These are phyloP conservation scores for Poeciliopsis turrubarensis DNA, from an alignment of 2,113 vertebrate species.

Conservation along the genomic window DNA sequence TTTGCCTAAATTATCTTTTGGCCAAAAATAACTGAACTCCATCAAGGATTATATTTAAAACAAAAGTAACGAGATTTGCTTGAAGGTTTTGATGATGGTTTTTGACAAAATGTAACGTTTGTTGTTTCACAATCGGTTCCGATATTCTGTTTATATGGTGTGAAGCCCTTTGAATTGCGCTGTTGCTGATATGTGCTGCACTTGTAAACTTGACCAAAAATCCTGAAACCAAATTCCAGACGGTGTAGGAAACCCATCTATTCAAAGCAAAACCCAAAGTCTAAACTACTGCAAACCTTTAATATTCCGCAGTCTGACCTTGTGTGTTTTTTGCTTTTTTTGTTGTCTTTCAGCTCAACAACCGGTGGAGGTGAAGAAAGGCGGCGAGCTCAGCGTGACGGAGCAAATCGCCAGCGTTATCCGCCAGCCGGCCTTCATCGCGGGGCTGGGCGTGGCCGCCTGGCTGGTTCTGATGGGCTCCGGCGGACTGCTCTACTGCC, in stretches of 20 bases:
- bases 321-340: background rate
- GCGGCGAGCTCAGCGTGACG: constrained; percentile 73
- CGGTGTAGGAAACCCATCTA: background rate
- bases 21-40: too few relatives aligned
- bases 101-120: too few relatives aligned
- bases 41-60: too few relatives aligned
- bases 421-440: constrained; percentile 90
- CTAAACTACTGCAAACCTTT: background rate
- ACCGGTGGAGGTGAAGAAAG: constrained; percentile 60
- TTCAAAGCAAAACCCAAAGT: background rate
- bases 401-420: constrained; percentile 85
- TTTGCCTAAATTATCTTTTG: too few relatives aligned
- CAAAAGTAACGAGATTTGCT: too few relatives aligned
- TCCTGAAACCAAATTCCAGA: background rate
- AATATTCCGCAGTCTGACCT: background rate
- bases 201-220: too few relatives aligned
- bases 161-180: too few relatives aligned
- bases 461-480: constrained; percentile 89
- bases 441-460: constrained; percentile 85
- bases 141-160: too few relatives aligned
- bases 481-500: constrained; percentile 88
- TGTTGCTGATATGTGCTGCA: too few relatives aligned
- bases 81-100: too few relatives aligned
- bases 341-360: constrained; percentile 43
- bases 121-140: too few relatives aligned